Evolutionary conservation across 2,888 invertebrate genomes (phyloP).

Genomic region (Galerucella calmariensis): DNA sequence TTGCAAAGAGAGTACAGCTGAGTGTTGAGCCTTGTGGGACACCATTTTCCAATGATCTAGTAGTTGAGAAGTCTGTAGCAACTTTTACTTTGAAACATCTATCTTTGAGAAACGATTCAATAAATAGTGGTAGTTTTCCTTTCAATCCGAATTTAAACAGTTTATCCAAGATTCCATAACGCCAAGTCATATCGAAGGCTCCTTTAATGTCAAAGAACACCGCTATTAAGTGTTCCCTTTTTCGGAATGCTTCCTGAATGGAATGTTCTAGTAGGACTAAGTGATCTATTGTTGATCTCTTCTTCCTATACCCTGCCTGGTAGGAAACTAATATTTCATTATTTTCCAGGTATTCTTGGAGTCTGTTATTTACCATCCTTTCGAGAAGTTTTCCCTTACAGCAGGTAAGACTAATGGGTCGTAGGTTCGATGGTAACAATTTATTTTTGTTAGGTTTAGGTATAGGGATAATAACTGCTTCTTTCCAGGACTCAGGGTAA

Average conservation of each 20-base stretch:
- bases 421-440: no score
- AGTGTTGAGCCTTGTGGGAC: constrained; percentile 42
- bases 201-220: constrained; percentile 16
- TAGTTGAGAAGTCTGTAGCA: constrained; percentile 30
- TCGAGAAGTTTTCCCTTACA: constrained; percentile 35
- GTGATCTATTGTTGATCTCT: constrained; percentile 14
- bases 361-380: constrained; percentile 26
- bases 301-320: constrained; percentile 25
- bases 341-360: constrained; percentile 26
- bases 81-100: constrained; percentile 13
- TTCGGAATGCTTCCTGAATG: constrained; percentile 17
- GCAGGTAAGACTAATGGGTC: constrained; percentile 27
- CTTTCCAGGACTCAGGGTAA: constrained; percentile 27
- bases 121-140: constrained; percentile 34
- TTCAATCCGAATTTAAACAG: constrained; percentile 37
- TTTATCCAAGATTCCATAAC: constrained; percentile 35
- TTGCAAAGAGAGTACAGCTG: constrained; percentile 35
- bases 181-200: constrained; percentile 31
- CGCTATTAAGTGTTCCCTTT: constrained; percentile 20
- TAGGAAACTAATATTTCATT: background rate
- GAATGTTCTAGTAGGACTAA: constrained; percentile 17
- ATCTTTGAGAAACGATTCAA: constrained; percentile 19
- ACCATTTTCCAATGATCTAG: constrained; percentile 9
- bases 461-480: constrained; percentile 3
- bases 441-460: no score